phyloP scores from a whole-genome alignment of 2,113 vertebrate genomes.

The Odontesthes bonariensis region DNA sequence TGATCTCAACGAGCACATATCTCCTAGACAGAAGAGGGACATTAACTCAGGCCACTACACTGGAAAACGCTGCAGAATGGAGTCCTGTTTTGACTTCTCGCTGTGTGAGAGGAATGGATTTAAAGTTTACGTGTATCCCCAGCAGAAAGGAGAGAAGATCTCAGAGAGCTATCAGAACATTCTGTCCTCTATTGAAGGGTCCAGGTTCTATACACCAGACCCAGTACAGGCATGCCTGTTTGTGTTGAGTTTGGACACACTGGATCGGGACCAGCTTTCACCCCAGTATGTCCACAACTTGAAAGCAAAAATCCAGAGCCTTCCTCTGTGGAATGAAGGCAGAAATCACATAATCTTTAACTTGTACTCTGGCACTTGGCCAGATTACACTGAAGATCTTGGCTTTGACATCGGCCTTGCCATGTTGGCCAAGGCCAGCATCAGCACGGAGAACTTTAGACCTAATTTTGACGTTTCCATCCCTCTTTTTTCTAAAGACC shows the following conservation, averaged over 20 bases:
- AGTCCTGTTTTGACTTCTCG: constrained; percentile 96
- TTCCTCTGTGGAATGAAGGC: constrained; percentile 96
- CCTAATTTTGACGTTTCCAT: constrained; percentile 97
- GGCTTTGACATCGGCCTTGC: constrained; percentile 97
- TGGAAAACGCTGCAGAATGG: constrained; percentile 94
- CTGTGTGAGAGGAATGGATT: constrained; percentile 92
- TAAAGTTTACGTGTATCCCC: constrained; percentile 97
- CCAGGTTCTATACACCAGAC: constrained; percentile 94
- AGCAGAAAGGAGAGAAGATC: constrained; percentile 97
- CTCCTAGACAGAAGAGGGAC: constrained; percentile 90
- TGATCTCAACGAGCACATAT: constrained; percentile 82
- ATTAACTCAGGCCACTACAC: constrained; percentile 85
- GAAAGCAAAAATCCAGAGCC: constrained; percentile 92
- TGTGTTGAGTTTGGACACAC: constrained; percentile 94
- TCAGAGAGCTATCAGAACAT: constrained; percentile 99
- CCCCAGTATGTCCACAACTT: constrained; percentile 97
- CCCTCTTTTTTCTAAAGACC: constrained; percentile 98
- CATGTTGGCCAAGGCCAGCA: constrained; percentile 99
- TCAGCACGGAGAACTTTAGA: constrained; percentile 96
- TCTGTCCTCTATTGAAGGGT: constrained; percentile 92
- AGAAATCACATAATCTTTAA: constrained; percentile 99
- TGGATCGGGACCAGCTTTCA: constrained; percentile 98
- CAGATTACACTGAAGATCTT: constrained; percentile 97
- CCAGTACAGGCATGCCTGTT: constrained; percentile 95
- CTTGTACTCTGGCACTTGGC: constrained; percentile 98